Percentiles rank a stretch among this genome's conserved stretches.
These are phyloP conservation scores for Pelosia muscerda DNA, from an alignment of 2,888 invertebrate genomes.

Conservation along the genomic window DNA sequence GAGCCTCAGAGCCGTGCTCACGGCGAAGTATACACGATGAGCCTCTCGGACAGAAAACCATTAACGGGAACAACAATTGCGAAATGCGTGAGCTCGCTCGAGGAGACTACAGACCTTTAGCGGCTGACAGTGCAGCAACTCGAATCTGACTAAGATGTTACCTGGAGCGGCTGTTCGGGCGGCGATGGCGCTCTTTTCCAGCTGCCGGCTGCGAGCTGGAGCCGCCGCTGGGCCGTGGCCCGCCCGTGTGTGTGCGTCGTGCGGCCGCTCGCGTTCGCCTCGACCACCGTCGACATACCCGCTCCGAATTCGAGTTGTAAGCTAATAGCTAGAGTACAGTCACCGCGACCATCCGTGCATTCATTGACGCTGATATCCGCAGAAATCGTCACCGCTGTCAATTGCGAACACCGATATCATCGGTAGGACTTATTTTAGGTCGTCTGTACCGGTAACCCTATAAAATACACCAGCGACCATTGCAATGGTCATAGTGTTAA, in stretches of 20 bases:
- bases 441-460: constrained; percentile 57
- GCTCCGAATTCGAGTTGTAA: constrained; percentile 84
- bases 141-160: constrained; percentile 92
- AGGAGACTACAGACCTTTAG: constrained; percentile 83
- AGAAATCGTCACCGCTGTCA: constrained; percentile 56
- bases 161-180: constrained; percentile 90
- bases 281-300: constrained; percentile 82
- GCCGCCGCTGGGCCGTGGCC: constrained; percentile 62
- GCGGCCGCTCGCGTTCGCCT: constrained; percentile 74
- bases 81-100: constrained; percentile 91
- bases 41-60: constrained; percentile 87
- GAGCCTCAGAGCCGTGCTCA: constrained; percentile 80
- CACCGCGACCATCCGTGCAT: constrained; percentile 13
- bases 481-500: constrained; percentile 52
- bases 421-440: constrained; percentile 63
- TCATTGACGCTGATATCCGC: constrained; percentile 16
- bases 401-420: constrained; percentile 62
- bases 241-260: constrained; percentile 65
- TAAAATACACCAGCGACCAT: constrained; percentile 60
- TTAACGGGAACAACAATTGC: constrained; percentile 92
- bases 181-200: constrained; percentile 85
- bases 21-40: constrained; percentile 80
- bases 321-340: constrained; percentile 39
- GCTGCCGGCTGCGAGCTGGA: constrained; percentile 76
- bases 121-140: constrained; percentile 84